Conservation (phyloP, 1,140 invertebrate genomes). For the Zaprionus camerounensis region DNA sequence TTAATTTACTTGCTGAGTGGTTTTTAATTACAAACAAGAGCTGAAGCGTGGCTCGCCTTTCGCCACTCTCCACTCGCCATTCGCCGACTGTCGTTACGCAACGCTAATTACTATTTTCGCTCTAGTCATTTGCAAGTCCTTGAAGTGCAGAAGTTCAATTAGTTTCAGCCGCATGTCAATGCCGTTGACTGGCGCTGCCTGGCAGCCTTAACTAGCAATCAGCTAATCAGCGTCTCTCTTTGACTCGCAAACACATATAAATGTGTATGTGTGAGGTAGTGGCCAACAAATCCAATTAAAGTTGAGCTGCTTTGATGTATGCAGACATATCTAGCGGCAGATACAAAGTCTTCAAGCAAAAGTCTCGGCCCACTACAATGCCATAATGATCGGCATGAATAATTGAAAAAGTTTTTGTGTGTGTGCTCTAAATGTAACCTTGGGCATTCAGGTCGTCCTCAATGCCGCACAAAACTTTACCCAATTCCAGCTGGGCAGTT, state of each 20-base stretch:
- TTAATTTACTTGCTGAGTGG: conserved; percentile 81
- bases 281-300: conserved; percentile 77
- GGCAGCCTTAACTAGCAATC: conserved; percentile 60
- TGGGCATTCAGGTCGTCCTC: conserved; percentile 45
- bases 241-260: conserved; percentile 27
- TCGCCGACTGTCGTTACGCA: conserved; percentile 70
- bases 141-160: conserved; percentile 78
- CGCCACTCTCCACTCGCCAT: neutral
- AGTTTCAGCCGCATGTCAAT: conserved; percentile 79
- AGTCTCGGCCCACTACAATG: conserved; percentile 51
- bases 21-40: conserved; percentile 83
- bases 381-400: conserved; percentile 78
- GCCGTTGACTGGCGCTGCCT: conserved; percentile 31
- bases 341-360: conserved; percentile 52
- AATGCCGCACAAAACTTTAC: conserved; percentile 45
- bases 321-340: conserved; percentile 55
- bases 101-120: conserved; percentile 82
- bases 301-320: conserved; percentile 77
- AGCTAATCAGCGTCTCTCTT: conserved; percentile 64
- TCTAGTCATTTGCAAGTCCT: conserved; percentile 80
- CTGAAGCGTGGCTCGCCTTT: conserved; percentile 51
- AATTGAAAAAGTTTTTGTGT: conserved; percentile 79
- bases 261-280: conserved; percentile 29
- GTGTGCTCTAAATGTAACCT: conserved; percentile 62
- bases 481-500: conserved; percentile 13